Evolutionary conservation across 2,888 invertebrate genomes (phyloP), one percentile per base, ranked within the genome.

Genomic region (Amorpha juglandis): DNA sequence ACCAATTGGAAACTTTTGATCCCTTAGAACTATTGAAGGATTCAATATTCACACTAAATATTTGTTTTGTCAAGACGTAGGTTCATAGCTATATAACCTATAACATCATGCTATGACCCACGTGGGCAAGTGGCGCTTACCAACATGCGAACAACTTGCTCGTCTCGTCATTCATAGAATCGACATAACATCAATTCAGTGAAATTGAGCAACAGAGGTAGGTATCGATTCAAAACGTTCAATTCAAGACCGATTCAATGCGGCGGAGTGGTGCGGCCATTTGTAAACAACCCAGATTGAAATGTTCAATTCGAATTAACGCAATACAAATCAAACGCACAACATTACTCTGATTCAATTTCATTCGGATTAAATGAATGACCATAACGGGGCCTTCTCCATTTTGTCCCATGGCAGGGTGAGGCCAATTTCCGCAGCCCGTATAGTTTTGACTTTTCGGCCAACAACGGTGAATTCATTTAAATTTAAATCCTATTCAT

Each of bases 371-470:
- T 58, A 67, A 66, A 63, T 72, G 68, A 75, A 77, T 74, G 65
- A 69, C 65, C 68, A 69, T 64, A 58, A 66, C 68, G 70, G 69
- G 69, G 74, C 11, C 7, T 77, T 69, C 68, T 51, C 66, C 64
- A 76, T 78, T 72, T 73, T 73, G 72, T 73, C 75, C 70, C 70
- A 78, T 78, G 70, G 67, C 69, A 64, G 63, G 80, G 78, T 74
- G 78, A 80, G 84, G 84, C 84, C 85, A 84, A 84, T 80, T 84
- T 80, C 79, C 79, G 78, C 78, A 77, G 79, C 75, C 88, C 88
- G 87, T 85, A 86, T 86, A 72, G 71, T 76, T 74, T 73, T 58
- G 58, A 73, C 72, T 73, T 71, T 64, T 55, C 48, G 64, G 68
- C 63, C 69, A 66, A 70, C 66, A 67, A 67, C 4, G 21, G 47